Evolutionary conservation across 2,797 vertebrate genomes (phyloP).

Genomic region (Chaetophractus vellerosus): DNA sequence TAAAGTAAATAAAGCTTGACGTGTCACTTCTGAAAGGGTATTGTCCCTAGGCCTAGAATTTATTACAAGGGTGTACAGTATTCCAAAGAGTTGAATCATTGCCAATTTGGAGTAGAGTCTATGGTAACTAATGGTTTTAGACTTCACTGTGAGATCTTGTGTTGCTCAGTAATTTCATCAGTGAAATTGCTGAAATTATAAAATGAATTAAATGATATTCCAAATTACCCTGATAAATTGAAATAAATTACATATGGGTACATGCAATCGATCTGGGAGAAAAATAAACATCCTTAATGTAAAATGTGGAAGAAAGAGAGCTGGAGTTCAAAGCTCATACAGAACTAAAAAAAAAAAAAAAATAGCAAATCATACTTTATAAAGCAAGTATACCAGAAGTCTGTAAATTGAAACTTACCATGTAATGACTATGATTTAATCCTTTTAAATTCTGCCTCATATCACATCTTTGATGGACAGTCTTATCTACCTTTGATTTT

Average conservation of each 20-base stretch:
- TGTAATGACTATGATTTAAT: slow-evolving; percentile 40
- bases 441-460: neutral
- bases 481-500: slow-evolving; percentile 23
- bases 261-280: slow-evolving; percentile 6
- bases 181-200: slow-evolving; percentile 57
- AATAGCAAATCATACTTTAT: neutral
- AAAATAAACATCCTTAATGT: slow-evolving; percentile 24
- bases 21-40: neutral
- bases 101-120: slow-evolving; percentile 29
- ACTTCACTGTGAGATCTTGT: slow-evolving; percentile 5
- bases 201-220: slow-evolving; percentile 53
- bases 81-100: slow-evolving; percentile 32
- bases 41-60: neutral
- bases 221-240: neutral
- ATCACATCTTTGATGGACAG: slow-evolving; percentile 46
- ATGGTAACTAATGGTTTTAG: slow-evolving; percentile 32
- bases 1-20: slow-evolving; percentile 1
- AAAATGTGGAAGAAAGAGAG: slow-evolving; percentile 39
- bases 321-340: slow-evolving; percentile 13
- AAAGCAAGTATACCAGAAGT: neutral
- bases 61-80: slow-evolving; percentile 31
- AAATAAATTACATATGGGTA: neutral
- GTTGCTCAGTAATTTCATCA: slow-evolving; percentile 55
- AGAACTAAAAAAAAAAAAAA: neutral
- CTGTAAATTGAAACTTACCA: neutral